phyloP scores from a whole-genome alignment of 92 coral and sea anemone genomes.

The Siderastrea siderea region DNA sequence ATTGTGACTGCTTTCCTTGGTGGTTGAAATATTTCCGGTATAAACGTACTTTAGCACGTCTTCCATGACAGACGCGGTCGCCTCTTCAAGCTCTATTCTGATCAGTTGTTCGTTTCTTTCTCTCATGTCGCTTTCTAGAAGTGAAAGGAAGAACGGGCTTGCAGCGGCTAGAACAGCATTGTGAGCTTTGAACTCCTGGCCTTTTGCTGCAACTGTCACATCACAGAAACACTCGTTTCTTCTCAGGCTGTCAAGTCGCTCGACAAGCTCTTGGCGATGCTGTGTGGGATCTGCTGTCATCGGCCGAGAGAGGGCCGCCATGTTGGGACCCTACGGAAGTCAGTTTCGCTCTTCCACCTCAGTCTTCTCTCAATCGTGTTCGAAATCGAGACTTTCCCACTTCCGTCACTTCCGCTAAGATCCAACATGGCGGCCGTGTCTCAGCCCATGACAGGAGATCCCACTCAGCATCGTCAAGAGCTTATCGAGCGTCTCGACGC shows the following conservation, averaged over 20 bases:
- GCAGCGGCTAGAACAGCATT: constrained; percentile 69
- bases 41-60: constrained; percentile 70
- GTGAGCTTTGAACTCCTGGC: constrained; percentile 56
- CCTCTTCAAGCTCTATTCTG: constrained; percentile 56
- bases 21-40: constrained; percentile 76
- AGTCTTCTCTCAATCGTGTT: not conserved
- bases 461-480: not conserved
- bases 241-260: constrained; percentile 22
- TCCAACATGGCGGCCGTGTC: not conserved
- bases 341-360: constrained; percentile 2
- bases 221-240: constrained; percentile 7
- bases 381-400: not conserved
- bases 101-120: constrained; percentile 67
- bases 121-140: constrained; percentile 75
- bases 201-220: constrained; percentile 21
- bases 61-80: constrained; percentile 64
- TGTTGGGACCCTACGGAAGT: not conserved
- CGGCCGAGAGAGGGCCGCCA: not conserved
- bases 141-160: constrained; percentile 71
- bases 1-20: constrained; percentile 72
- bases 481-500: constrained; percentile 16
- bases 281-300: constrained; percentile 4
- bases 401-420: not conserved
- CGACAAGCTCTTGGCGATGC: constrained; percentile 11
- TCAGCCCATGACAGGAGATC: not conserved